These are phyloP conservation scores for Gymnothorax reevesii DNA, from an alignment of 2,797 vertebrate species.

Conservation along the genomic window DNA sequence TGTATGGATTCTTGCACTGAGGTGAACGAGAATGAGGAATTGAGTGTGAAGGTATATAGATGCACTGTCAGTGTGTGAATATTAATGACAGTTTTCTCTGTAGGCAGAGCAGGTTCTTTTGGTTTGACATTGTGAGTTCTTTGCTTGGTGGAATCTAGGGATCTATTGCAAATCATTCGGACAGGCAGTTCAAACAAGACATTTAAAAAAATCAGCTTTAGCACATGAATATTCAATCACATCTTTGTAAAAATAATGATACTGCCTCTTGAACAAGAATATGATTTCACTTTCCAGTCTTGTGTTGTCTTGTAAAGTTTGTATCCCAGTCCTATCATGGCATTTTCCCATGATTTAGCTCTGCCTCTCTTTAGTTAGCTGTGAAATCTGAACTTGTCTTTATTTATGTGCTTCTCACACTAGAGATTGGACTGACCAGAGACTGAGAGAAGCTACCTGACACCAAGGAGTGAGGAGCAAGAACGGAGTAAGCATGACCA, in stretches of 20 bases:
- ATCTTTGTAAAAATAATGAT: not conserved
- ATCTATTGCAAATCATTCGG: not conserved
- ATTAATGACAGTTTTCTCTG: not conserved
- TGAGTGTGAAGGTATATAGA: not conserved
- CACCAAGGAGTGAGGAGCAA: conserved; percentile 1
- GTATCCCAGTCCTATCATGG: not conserved
- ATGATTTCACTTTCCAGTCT: not conserved
- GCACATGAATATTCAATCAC: not conserved
- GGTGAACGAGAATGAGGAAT: not conserved
- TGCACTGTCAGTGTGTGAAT: not conserved
- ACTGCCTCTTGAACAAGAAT: not conserved
- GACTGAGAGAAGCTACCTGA: not conserved
- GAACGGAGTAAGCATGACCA: conserved; percentile 19
- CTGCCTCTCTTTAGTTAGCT: not conserved
- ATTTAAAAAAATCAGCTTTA: not conserved
- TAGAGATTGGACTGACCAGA: not conserved
- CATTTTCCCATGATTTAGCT: not conserved
- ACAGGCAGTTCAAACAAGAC: not conserved
- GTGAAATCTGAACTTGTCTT: not conserved
- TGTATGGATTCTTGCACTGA: not conserved
- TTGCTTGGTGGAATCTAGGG: not conserved
- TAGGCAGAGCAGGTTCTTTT: not conserved
- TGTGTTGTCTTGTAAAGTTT: not conserved
- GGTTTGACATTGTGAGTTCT: not conserved
- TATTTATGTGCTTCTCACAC: not conserved